Percentiles rank a stretch among this genome's conserved stretches.
Conservation (phyloP, 2,113 vertebrate species). For the Hystrix cristata region DNA sequence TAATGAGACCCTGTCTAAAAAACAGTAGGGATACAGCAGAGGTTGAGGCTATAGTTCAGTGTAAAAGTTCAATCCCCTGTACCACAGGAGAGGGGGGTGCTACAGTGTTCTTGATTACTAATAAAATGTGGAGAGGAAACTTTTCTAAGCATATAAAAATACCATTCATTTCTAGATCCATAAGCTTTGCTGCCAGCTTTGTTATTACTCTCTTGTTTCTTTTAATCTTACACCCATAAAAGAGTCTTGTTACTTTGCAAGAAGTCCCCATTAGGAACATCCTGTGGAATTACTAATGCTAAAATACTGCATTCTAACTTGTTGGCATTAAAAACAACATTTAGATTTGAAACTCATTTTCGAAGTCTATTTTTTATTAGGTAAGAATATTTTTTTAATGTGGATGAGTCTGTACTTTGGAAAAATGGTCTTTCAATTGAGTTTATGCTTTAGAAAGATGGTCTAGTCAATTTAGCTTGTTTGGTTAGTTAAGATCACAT, state of each 20-base stretch:
- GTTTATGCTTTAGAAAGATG: neutral
- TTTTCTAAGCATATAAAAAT: slow-evolving; percentile 20
- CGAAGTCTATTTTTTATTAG: neutral
- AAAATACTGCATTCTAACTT: slow-evolving; percentile 40
- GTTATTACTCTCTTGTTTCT: neutral
- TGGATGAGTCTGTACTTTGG: neutral
- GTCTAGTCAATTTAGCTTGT: neutral
- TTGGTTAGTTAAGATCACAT: neutral
- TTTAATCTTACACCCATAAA: neutral
- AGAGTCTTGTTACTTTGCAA: slow-evolving; percentile 11
- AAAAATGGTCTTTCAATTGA: neutral
- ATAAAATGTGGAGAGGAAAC: neutral
- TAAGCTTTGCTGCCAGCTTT: neutral
- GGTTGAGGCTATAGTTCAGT: neutral
- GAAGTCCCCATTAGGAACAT: slow-evolving; percentile 5
- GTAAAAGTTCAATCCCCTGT: neutral
- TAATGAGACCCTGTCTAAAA: neutral
- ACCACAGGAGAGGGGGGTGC: neutral
- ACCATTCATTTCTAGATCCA: neutral
- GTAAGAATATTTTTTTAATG: slow-evolving; percentile 33
- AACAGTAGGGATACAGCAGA: neutral
- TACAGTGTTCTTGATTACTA: neutral
- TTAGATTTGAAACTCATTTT: neutral
- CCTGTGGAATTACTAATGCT: neutral
- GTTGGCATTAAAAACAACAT: neutral